Percentiles rank a stretch among this genome's conserved stretches.
phyloP scores from a whole-genome alignment of 2,888 invertebrate species.

The Dugesia japonica region DNA sequence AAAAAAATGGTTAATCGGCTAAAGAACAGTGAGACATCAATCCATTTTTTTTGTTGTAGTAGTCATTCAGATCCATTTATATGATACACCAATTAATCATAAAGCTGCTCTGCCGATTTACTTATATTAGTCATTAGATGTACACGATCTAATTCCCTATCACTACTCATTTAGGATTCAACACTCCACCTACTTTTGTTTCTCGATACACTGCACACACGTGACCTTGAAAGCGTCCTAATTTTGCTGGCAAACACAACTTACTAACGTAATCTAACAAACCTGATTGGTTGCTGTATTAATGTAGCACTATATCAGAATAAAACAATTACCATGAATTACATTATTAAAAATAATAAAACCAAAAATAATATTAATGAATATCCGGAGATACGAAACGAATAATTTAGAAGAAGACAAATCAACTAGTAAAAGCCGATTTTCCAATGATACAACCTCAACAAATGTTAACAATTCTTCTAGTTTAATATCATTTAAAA shows the following conservation, averaged over 20 bases:
- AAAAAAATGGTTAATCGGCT: too few relatives aligned
- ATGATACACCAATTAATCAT: neutral
- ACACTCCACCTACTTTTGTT: neutral
- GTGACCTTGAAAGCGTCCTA: neutral
- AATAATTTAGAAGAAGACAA: neutral
- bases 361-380: too few relatives aligned
- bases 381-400: neutral
- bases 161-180: neutral
- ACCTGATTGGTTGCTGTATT: neutral
- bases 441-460: neutral
- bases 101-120: neutral
- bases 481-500: neutral
- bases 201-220: neutral
- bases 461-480: neutral
- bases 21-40: too few relatives aligned
- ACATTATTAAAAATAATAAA: neutral
- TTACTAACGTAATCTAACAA: neutral
- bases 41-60: too few relatives aligned
- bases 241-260: neutral
- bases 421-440: neutral
- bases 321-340: neutral
- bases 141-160: neutral
- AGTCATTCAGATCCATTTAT: neutral
- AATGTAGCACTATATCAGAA: conserved; percentile 4
- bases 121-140: neutral